phyloP scores from a whole-genome alignment of 2,113 vertebrate genomes.

The Brachyhypopomus occidentalis region DNA sequence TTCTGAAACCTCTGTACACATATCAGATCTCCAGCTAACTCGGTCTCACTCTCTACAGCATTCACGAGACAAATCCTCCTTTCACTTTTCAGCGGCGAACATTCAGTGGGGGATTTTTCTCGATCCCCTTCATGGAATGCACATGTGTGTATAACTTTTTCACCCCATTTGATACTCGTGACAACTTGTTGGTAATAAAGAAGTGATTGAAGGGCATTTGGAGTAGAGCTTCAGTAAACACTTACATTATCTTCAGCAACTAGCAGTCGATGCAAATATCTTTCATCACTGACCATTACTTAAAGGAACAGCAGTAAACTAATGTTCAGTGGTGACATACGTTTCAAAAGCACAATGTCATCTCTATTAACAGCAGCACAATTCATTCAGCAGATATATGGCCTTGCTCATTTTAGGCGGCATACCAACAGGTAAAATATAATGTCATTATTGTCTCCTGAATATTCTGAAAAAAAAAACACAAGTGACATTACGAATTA shows the following conservation, averaged over 20 bases:
- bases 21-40: slow-evolving; percentile 60
- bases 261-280: slow-evolving; percentile 34
- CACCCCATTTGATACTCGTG: slow-evolving; percentile 70
- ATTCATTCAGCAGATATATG: not conserved
- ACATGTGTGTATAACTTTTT: slow-evolving; percentile 75
- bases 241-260: slow-evolving; percentile 37
- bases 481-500: not conserved
- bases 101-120: slow-evolving; percentile 72
- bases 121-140: slow-evolving; percentile 64
- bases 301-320: slow-evolving; percentile 12
- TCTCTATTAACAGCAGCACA: slow-evolving; percentile 2
- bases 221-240: slow-evolving; percentile 37
- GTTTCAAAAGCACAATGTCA: slow-evolving; percentile 5
- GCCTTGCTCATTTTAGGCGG: not conserved
- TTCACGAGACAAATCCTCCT: slow-evolving; percentile 63
- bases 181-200: slow-evolving; percentile 73
- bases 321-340: not conserved
- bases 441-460: slow-evolving; percentile 1
- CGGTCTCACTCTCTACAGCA: slow-evolving; percentile 63
- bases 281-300: slow-evolving; percentile 6
- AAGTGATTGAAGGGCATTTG: slow-evolving; percentile 43
- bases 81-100: slow-evolving; percentile 60
- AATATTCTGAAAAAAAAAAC: not conserved
- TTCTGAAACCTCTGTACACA: slow-evolving; percentile 74
- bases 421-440: slow-evolving; percentile 11